Percentiles rank a stretch among this genome's conserved stretches.
These are phyloP conservation scores for Cheilosia grossa DNA, from an alignment of 2,888 invertebrate species.

Conservation along the genomic window DNA sequence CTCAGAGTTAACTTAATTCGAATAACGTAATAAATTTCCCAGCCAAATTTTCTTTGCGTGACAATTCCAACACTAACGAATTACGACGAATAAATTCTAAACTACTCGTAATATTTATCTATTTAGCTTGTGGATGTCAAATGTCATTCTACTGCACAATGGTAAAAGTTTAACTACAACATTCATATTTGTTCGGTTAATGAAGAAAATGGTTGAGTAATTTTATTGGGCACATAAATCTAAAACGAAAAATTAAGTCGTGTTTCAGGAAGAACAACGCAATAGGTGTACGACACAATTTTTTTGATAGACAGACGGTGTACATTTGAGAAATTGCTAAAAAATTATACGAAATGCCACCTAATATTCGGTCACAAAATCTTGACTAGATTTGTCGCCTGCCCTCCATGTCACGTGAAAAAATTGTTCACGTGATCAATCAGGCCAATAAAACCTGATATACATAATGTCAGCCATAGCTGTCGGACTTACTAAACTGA, in stretches of 20 bases:
- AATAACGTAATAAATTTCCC: constrained; percentile 50
- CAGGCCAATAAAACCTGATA: too few relatives aligned
- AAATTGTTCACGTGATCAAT: too few relatives aligned
- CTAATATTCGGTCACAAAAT: too few relatives aligned
- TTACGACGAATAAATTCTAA: constrained; percentile 42
- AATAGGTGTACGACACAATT: too few relatives aligned
- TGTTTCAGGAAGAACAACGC: neutral
- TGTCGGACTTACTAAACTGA: too few relatives aligned
- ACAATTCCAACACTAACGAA: constrained; percentile 42
- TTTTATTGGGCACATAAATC: neutral
- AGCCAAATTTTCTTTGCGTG: constrained; percentile 49
- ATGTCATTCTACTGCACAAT: neutral
- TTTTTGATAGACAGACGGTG: too few relatives aligned
- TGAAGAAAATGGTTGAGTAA: constrained; percentile 5
- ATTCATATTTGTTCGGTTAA: neutral
- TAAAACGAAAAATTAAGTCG: neutral
- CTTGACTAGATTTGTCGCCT: too few relatives aligned
- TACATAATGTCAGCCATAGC: too few relatives aligned
- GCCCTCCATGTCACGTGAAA: too few relatives aligned
- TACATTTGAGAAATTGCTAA: too few relatives aligned
- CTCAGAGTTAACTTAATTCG: constrained; percentile 38
- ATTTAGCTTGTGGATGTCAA: neutral
- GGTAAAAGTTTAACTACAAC: constrained; percentile 6
- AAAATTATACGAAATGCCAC: too few relatives aligned
- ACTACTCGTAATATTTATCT: neutral